Conservation (phyloP, 2,888 invertebrate species). For the Operophtera brumata region DNA sequence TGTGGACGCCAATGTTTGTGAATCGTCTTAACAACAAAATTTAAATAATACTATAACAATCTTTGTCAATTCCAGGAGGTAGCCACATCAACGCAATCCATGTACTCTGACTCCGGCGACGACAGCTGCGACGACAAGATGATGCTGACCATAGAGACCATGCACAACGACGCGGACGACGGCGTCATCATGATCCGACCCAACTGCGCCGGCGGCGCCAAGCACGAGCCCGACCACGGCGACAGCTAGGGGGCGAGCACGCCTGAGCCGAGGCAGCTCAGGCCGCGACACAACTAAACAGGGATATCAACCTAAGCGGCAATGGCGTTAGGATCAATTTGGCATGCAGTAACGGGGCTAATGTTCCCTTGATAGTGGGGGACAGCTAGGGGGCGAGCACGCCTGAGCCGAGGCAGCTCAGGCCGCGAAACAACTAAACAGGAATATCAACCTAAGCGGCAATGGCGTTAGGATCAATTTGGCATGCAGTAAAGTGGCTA, state of each 20-base stretch:
- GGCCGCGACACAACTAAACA: neutral
- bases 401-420: conserved; percentile 17
- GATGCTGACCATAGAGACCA: conserved; percentile 85
- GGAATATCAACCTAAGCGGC: no score
- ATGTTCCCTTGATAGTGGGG: no score
- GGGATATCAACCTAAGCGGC: no score
- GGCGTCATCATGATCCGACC: conserved; percentile 67
- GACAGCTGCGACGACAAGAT: conserved; percentile 88
- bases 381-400: conserved; percentile 59
- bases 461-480: no score
- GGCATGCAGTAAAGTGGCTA: no score
- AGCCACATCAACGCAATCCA: conserved; percentile 87
- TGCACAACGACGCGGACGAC: conserved; percentile 82
- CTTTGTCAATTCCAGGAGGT: conserved; percentile 38
- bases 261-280: conserved; percentile 17
- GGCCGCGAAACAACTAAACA: neutral
- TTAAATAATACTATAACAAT: no score
- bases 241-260: conserved; percentile 59
- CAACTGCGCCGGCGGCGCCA: conserved; percentile 36
- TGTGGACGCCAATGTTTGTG: no score
- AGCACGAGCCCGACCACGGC: conserved; percentile 58
- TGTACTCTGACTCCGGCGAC: conserved; percentile 85
- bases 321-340: no score
- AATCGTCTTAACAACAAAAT: no score
- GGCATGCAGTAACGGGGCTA: no score